Base-by-base conservation (phyloP, 2,797 vertebrate species). In the Anguilla obscura region DNA sequence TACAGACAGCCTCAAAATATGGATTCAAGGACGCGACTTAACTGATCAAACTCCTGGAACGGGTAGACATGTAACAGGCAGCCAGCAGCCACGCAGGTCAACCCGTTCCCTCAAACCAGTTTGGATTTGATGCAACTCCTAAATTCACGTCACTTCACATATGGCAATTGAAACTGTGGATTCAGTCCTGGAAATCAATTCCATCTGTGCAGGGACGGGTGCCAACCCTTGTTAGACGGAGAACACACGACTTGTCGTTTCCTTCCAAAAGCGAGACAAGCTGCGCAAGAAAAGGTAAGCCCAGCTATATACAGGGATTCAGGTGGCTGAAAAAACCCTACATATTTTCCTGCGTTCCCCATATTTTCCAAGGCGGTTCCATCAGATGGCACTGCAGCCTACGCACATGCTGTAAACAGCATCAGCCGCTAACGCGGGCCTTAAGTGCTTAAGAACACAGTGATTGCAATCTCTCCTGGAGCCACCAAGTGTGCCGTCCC, bases 111-210 rank as follows among this genome's bases (percentile, higher is more conserved):
- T 58, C 84, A 85, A 36, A 50, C 16, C 80, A n/a, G 80, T 36
- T 58, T 18, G 18, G 12, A 60, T 85, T 54, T 54, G 27, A 84
- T 0, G 48, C 48, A 52, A 33, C 24, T 84, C 40, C 82, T 84
- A 84, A n/a, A 84, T 10, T 84, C 10, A 56, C 50, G 58, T 85
- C 12, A 16, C 27, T 30, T 36, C 54, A 58, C 50, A 85, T 50
- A 82, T 82, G 79, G 79, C 40, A 82, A n/a, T 50, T 50, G 18
- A 82, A 50, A 82, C 27, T n/a, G 79, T n/a, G 45, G 79, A 82
- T 82, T 24, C 79, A 50, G 45, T 82, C 79, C 79, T 45, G 84
- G 84, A 85, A 85, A 85, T 85, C 84, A 30, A 36, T 85, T 58
- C 30, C 84, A 85, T 85, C 79, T 82, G 79, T n/a, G 79, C 45